Evolutionary conservation across 2,888 invertebrate genomes (phyloP).

Genomic region (Melieria picta): DNA sequence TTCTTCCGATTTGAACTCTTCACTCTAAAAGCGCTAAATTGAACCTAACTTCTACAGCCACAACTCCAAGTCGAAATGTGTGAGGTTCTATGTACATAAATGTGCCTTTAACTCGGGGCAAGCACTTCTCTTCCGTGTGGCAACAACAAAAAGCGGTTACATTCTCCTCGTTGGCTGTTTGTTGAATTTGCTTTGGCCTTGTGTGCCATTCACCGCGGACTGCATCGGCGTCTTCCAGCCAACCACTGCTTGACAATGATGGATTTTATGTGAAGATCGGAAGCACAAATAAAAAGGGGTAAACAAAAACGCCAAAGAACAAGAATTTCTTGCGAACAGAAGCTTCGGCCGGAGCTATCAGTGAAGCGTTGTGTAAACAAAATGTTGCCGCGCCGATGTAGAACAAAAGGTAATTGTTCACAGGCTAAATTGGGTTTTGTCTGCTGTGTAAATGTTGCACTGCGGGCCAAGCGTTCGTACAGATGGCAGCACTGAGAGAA

Average conservation of each 20-base stretch:
- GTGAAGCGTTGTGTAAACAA: background rate
- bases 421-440: slow-evolving; percentile 56
- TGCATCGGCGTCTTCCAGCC: background rate
- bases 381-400: background rate
- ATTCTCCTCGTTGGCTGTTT: too few species aligned
- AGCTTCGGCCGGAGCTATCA: too few species aligned
- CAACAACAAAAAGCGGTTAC: too few species aligned
- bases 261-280: slow-evolving; percentile 60
- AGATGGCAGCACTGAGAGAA: background rate
- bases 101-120: too few species aligned
- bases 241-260: slow-evolving; percentile 53
- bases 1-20: too few species aligned
- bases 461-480: slow-evolving; percentile 41
- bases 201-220: background rate
- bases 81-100: too few species aligned
- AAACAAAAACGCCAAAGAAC: background rate
- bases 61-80: too few species aligned
- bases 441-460: slow-evolving; percentile 53
- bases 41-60: too few species aligned
- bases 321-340: background rate
- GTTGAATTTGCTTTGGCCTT: too few species aligned
- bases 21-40: too few species aligned
- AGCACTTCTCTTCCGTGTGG: too few species aligned
- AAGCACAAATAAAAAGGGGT: slow-evolving; percentile 30
- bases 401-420: slow-evolving; percentile 45